phyloP scores from a whole-genome alignment of 2,113 vertebrate genomes.

The Geococcyx californianus region DNA sequence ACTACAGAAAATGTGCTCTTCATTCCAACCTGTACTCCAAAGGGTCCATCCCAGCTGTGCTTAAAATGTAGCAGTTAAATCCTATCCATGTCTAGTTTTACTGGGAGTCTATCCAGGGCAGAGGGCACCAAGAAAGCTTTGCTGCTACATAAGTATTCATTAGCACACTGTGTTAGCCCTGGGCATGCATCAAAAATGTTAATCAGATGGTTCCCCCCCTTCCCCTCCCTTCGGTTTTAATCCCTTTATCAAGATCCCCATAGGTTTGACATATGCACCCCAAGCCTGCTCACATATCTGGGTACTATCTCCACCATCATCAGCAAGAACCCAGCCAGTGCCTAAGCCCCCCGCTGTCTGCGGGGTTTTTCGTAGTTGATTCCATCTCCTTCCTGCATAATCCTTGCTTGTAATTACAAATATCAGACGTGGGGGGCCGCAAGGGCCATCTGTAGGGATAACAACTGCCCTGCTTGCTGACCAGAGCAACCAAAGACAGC shows the following conservation, averaged over 20 bases:
- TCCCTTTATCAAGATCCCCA: background rate
- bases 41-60: background rate
- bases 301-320: conserved; percentile 32
- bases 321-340: background rate
- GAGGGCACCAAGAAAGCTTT: background rate
- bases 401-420: conserved; percentile 57
- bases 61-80: background rate
- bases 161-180: background rate
- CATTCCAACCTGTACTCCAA: background rate
- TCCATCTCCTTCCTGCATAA: conserved; percentile 39
- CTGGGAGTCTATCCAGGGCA: background rate
- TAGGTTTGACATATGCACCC: background rate
- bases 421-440: background rate
- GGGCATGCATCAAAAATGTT: conserved; percentile 18
- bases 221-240: background rate
- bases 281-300: background rate
- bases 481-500: background rate
- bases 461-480: background rate
- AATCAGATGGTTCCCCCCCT: background rate
- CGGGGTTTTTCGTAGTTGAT: background rate
- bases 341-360: conserved; percentile 15
- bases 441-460: background rate
- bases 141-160: background rate
- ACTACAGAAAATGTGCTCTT: background rate
- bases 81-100: background rate